These are phyloP conservation scores for Ornithoptera alexandrae DNA, from an alignment of 2,888 invertebrate species.

Conservation along the genomic window DNA sequence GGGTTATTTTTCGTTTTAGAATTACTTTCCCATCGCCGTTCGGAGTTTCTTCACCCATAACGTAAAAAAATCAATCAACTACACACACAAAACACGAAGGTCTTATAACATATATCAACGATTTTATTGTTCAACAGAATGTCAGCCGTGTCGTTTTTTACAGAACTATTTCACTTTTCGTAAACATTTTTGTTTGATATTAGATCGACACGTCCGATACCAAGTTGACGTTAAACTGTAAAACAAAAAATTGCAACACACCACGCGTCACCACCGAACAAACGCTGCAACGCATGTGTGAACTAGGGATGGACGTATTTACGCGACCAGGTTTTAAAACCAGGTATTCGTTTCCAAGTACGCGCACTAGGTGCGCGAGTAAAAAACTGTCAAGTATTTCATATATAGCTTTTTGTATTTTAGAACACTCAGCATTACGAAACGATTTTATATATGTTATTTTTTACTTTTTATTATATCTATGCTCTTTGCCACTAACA, in stretches of 20 bases:
- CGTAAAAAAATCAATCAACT: slow-evolving; percentile 72
- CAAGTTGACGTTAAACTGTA: slow-evolving; percentile 49
- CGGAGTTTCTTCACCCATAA: slow-evolving; percentile 73
- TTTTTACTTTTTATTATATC: no score
- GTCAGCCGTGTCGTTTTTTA: slow-evolving; percentile 47
- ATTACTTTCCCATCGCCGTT: slow-evolving; percentile 80
- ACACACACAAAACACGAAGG: slow-evolving; percentile 62
- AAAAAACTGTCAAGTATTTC: no score
- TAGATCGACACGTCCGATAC: slow-evolving; percentile 49
- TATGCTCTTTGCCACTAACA: no score
- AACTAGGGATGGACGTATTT: slow-evolving; percentile 7
- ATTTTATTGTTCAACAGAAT: slow-evolving; percentile 18
- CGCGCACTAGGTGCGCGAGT: no score
- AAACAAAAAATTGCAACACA: slow-evolving; percentile 34
- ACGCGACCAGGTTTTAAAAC: no score
- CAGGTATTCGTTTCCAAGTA: no score
- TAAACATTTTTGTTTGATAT: slow-evolving; percentile 66
- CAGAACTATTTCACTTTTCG: slow-evolving; percentile 68
- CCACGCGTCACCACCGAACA: slow-evolving; percentile 46
- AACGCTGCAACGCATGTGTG: slow-evolving; percentile 63
- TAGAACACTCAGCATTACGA: no score
- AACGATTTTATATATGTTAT: no score
- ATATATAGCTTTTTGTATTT: no score
- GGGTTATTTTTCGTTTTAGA: slow-evolving; percentile 89
- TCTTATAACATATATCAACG: slow-evolving; percentile 36